Evolutionary conservation across 2,888 invertebrate species (phyloP).

Genomic region (Drosophila neonasuta): DNA sequence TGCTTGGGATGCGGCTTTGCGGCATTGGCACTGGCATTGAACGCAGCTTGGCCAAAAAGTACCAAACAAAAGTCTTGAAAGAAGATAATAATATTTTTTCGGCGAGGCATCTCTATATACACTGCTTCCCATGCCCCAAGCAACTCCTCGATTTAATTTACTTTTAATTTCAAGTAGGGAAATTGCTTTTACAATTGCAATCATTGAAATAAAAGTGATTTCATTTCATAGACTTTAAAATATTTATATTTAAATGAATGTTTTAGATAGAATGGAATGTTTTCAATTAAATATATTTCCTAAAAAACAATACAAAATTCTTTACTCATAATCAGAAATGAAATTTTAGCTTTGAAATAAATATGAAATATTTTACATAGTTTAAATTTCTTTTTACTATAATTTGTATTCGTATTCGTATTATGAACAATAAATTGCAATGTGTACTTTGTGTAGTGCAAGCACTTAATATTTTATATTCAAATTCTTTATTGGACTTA

Average conservation of each 20-base stretch:
- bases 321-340: no score
- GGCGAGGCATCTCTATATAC: background rate
- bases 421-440: no score
- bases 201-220: background rate
- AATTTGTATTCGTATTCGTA: no score
- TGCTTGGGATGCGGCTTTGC: conserved; percentile 34
- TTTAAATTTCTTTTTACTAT: no score
- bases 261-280: no score
- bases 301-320: no score
- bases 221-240: background rate
- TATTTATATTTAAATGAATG: background rate
- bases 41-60: conserved; percentile 21
- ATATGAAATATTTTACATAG: no score
- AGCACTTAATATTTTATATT: no score
- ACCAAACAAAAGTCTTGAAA: conserved; percentile 25
- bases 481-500: no score
- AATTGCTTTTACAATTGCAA: conserved; percentile 6
- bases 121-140: conserved; percentile 49
- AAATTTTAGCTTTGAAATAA: no score
- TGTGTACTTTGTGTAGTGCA: no score
- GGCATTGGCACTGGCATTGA: conserved; percentile 66
- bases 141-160: conserved; percentile 34
- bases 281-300: no score
- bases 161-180: conserved; percentile 42
- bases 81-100: conserved; percentile 17